Percentiles rank a stretch among this genome's conserved stretches.
Evolutionary conservation across 2,113 vertebrate genomes (phyloP).

Genomic region (Terrapene triunguis): DNA sequence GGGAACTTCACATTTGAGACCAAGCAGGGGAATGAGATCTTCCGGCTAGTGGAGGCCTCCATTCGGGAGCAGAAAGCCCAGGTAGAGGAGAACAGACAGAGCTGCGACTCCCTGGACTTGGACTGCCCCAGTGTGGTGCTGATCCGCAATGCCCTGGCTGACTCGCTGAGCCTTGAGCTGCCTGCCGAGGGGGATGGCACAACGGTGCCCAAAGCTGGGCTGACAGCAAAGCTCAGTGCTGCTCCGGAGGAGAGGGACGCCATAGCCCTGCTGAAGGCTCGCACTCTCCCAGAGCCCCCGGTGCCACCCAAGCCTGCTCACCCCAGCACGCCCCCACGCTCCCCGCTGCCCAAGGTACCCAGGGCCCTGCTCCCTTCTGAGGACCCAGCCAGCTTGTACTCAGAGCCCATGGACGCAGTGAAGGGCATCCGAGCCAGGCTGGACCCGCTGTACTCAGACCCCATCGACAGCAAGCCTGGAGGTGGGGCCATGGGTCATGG

Average conservation of each 20-base stretch:
- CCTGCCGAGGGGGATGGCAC: background rate
- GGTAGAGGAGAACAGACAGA: conserved; percentile 83
- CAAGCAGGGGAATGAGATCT: conserved; percentile 95
- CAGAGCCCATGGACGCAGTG: conserved; percentile 91
- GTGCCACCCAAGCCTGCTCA: background rate
- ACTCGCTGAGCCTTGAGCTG: conserved; percentile 68
- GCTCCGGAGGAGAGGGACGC: conserved; percentile 53
- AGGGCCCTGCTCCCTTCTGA: conserved; percentile 7
- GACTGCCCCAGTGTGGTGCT: conserved; percentile 75
- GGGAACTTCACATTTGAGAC: conserved; percentile 99
- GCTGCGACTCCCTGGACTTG: conserved; percentile 71
- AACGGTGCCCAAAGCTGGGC: background rate
- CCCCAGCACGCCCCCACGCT: conserved; percentile 61
- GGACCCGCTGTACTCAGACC: conserved; percentile 91
- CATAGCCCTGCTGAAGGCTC: conserved; percentile 72
- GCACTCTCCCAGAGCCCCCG: conserved; percentile 85
- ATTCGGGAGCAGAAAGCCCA: conserved; percentile 92
- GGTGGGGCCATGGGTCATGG: background rate
- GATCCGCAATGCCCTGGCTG: conserved; percentile 69
- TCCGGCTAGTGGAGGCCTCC: conserved; percentile 90
- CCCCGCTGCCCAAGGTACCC: conserved; percentile 73
- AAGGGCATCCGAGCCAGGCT: conserved; percentile 61
- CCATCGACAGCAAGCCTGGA: conserved; percentile 82
- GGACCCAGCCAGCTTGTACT: conserved; percentile 83
- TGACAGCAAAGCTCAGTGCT: conserved; percentile 64